Base-by-base conservation (phyloP, 2,797 vertebrate genomes). In the Orestias chungarensis region DNA sequence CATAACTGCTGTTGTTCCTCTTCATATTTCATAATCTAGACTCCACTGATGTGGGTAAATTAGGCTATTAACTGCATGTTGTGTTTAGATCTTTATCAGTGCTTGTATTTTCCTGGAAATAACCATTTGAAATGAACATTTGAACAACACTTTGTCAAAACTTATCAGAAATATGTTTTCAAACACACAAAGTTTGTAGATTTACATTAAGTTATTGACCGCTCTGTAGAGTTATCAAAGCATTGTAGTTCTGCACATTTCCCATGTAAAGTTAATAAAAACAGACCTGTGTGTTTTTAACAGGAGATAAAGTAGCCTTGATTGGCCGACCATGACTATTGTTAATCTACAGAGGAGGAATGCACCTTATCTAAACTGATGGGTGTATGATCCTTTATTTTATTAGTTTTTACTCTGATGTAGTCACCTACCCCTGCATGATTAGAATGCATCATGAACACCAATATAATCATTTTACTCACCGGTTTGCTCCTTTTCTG, bases 401-500 rank as follows among this genome's bases (percentile, higher is more conserved):
- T 31, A 54, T 20, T 25, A 31, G 67, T 38, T 62, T 75, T 12
- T 29, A 55, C 50, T 54, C 23, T 72, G 61, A 50, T n/a, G 25
- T 18, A 38, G 68, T 52, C 9, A 1, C 31, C 18, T 65, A 20
- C 12, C 38, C 17, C 38, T 46, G 55, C 38, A 50, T 55, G 6
- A 57, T 46, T 44, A 52, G 17, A 11, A 74, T n/a, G 65, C 40
- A 50, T 52, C 25, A 44, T n/a, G 4, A 66, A 49, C 29, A 70
- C 14, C 68, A 76, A 76, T 64, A 29, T 50, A 65, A 23, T 61
- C 33, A 25, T 43, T 62, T 72, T 27, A 86, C 92, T 94, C 88
- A 95, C 96, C 23, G 84, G 59, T 87, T 76, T 91, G 0, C 46
- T 66, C 1, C 85, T 79, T 85, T 94, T 97, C 91, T 92, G 95